These are phyloP conservation scores for Hipparchia semele DNA, from an alignment of 2,888 invertebrate species.

Conservation along the genomic window DNA sequence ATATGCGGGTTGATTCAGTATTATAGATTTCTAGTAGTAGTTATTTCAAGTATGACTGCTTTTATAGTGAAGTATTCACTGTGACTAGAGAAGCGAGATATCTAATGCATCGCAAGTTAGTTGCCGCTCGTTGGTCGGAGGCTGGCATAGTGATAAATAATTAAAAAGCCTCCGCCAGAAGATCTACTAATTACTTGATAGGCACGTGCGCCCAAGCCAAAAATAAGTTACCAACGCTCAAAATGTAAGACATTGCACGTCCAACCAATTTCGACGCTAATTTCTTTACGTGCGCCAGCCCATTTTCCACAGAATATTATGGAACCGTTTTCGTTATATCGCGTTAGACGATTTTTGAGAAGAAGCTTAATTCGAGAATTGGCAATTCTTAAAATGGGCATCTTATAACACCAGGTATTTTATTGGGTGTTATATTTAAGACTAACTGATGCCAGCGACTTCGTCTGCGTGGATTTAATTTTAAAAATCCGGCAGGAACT, in stretches of 20 bases:
- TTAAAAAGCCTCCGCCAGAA: background rate
- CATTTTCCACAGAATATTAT: conserved; percentile 21
- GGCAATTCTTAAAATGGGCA: background rate
- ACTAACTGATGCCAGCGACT: too few relatives aligned
- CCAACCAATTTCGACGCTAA: conserved; percentile 39
- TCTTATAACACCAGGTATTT: background rate
- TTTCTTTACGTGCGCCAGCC: conserved; percentile 37
- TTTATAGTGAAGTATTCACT: too few relatives aligned
- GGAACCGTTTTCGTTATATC: conserved; percentile 25
- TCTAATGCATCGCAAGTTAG: too few relatives aligned
- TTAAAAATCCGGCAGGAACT: too few relatives aligned
- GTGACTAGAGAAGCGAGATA: too few relatives aligned
- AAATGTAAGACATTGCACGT: conserved; percentile 33
- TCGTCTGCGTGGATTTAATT: too few relatives aligned
- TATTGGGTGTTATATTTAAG: too few relatives aligned
- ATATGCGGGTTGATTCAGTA: too few relatives aligned
- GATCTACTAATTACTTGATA: conserved; percentile 20
- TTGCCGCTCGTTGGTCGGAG: too few relatives aligned
- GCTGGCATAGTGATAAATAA: background rate
- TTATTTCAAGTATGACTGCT: too few relatives aligned
- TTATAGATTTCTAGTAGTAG: too few relatives aligned
- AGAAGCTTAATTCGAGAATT: conserved; percentile 2
- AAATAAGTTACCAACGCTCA: conserved; percentile 30
- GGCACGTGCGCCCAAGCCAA: conserved; percentile 25
- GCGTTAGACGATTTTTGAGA: conserved; percentile 9